Evolutionary conservation across 1,140 invertebrate genomes (phyloP).

Genomic region (Pristionchus pacificus): DNA sequence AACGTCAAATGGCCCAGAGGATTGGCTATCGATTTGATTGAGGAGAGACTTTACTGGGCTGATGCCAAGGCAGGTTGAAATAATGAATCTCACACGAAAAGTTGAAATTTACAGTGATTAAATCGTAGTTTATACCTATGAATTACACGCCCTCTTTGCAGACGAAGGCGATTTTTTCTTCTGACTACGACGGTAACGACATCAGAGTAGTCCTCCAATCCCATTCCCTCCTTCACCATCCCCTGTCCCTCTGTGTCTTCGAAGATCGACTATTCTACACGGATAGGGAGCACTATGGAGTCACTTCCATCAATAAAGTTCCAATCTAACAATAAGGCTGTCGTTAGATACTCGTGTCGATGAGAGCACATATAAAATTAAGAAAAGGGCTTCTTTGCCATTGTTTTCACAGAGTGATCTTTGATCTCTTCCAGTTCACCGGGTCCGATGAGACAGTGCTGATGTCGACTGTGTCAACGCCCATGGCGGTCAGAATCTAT

Average conservation of each 20-base stretch:
- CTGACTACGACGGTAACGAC: constrained; percentile 39
- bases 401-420: constrained; percentile 12
- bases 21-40: constrained; percentile 60
- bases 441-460: constrained; percentile 38
- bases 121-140: too few species aligned
- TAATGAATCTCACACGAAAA: too few species aligned
- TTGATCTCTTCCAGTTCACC: too few species aligned
- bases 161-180: constrained; percentile 40
- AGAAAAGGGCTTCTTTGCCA: neutral
- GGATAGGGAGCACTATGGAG: constrained; percentile 88
- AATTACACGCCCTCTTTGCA: too few species aligned
- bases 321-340: too few species aligned
- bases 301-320: constrained; percentile 83
- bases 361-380: too few species aligned
- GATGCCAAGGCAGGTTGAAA: too few species aligned
- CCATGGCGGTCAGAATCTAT: constrained; percentile 78
- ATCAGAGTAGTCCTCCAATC: constrained; percentile 53
- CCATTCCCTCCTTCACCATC: constrained; percentile 61
- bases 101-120: too few species aligned
- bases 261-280: constrained; percentile 90
- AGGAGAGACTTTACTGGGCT: constrained; percentile 81
- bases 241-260: constrained; percentile 62
- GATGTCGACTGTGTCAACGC: constrained; percentile 60
- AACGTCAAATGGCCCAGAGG: constrained; percentile 62
- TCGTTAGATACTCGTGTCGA: too few species aligned